Base-by-base conservation (phyloP, 2,888 invertebrate genomes). In the Kryphioiulus occultus region DNA sequence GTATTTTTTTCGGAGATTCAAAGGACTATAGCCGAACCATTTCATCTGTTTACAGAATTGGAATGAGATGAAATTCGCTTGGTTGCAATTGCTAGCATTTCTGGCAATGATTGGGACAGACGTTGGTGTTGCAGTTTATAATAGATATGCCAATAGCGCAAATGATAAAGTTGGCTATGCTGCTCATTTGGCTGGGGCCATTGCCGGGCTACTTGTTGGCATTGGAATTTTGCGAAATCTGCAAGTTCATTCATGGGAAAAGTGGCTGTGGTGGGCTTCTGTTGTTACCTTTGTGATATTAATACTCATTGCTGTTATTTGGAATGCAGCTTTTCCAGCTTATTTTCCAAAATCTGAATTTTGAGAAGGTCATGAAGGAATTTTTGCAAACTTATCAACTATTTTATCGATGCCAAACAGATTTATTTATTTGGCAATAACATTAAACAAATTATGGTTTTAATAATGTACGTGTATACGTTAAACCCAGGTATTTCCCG, bases 41-140 rank as follows among this genome's bases (percentile, higher is more conserved):
- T 35, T 35, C 35, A 35, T 7, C 5, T 2, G 5, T n/a, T 93
- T 93, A 59, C 92, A 97, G 97, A 99, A 99, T 92, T 99, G 98
- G 97, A 93, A 94, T 22, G 98, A 99, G 93, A 99, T 99, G 99
- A 96, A 98, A 91, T 98, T 95, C 91, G 97, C 97, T 0, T 94
- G 96, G 89, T 93, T 96, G 12, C 96, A 99, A 91, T 93, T 99
- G 35, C 91, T 96, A 12, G 94, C 98, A 30, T 96, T 99, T 91
- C 90, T 97, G 0, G 92, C 97, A 10, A 94, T 99, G 89, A 95
- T 96, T 7, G 94, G 93, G 0, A 95, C 96, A 78, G 99, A 99
- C 92, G 93, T 98, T 86, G 96, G 97, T 32, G 95, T 97, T 17
- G 98, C 99, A 0, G 94, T 99, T 53, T 98, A 98, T 92, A 95